phyloP scores from a whole-genome alignment of 2,888 invertebrate species.

The Periphyllus acericola region DNA sequence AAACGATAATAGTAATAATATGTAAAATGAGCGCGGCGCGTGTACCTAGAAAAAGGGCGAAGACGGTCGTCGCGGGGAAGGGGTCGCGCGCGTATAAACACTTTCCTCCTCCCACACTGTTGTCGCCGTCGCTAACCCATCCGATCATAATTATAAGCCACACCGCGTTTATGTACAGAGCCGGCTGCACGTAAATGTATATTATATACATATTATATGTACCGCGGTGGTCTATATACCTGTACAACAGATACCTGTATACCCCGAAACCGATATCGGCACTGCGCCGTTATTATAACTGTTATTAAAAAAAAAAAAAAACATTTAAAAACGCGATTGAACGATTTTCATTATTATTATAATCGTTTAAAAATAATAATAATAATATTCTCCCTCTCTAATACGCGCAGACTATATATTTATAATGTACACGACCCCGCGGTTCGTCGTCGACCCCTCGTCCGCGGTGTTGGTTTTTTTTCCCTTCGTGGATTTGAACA shows the following conservation, averaged over 20 bases:
- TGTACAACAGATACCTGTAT: background rate
- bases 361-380: slow-evolving; percentile 12
- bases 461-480: background rate
- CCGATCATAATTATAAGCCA: slow-evolving; percentile 50
- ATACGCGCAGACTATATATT: background rate
- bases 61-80: background rate
- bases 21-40: background rate
- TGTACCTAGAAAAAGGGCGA: slow-evolving; percentile 6
- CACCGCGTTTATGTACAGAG: background rate
- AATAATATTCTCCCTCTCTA: slow-evolving; percentile 23
- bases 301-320: slow-evolving; percentile 47
- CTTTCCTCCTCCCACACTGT: slow-evolving; percentile 54
- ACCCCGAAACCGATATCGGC: slow-evolving; percentile 47
- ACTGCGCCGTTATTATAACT: slow-evolving; percentile 41
- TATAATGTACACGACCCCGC: background rate
- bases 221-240: background rate
- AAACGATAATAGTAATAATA: background rate
- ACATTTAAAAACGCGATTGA: slow-evolving; percentile 55
- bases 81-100: slow-evolving; percentile 33
- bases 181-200: background rate
- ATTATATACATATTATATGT: no score
- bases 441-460: background rate
- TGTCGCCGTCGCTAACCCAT: slow-evolving; percentile 15
- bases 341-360: slow-evolving; percentile 45
- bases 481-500: background rate